Evolutionary conservation across 2,888 invertebrate genomes (phyloP).

Genomic region (Drepanosiphum platanoidis): DNA sequence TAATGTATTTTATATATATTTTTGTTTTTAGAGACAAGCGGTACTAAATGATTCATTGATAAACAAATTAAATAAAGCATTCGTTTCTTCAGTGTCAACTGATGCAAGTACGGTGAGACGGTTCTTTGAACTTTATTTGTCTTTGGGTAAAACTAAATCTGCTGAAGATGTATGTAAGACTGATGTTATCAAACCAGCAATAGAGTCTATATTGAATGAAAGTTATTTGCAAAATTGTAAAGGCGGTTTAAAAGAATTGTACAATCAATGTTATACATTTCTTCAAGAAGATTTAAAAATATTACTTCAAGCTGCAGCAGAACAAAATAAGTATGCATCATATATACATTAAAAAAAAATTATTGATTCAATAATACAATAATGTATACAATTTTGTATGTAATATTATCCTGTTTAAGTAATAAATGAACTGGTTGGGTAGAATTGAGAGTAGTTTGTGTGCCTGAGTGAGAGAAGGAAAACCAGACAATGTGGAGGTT

Average conservation of each 20-base stretch:
- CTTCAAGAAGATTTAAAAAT: constrained; percentile 75
- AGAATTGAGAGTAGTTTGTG: too few species aligned
- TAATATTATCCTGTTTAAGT: too few species aligned
- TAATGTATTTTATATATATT: not conserved
- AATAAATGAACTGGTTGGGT: too few species aligned
- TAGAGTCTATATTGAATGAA: constrained; percentile 79
- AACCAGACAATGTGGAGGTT: too few species aligned
- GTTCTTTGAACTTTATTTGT: constrained; percentile 73
- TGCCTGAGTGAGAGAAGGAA: too few species aligned
- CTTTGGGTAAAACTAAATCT: constrained; percentile 75
- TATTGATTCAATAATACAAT: too few species aligned
- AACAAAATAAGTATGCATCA: constrained; percentile 67
- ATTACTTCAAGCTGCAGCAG: constrained; percentile 69
- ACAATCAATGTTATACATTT: constrained; percentile 76
- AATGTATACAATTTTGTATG: too few species aligned
- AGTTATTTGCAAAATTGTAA: constrained; percentile 73
- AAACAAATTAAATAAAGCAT: constrained; percentile 70
- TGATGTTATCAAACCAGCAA: constrained; percentile 75
- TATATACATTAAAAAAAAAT: not conserved
- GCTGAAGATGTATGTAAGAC: constrained; percentile 76
- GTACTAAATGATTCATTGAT: constrained; percentile 68
- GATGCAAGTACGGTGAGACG: constrained; percentile 69
- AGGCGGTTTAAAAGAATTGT: constrained; percentile 77
- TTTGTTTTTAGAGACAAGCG: constrained; percentile 67
- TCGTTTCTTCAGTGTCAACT: constrained; percentile 68